Evolutionary conservation across 2,113 vertebrate species (phyloP), one percentile per base, ranked within the genome.

Genomic region (Thomomys bottae): DNA sequence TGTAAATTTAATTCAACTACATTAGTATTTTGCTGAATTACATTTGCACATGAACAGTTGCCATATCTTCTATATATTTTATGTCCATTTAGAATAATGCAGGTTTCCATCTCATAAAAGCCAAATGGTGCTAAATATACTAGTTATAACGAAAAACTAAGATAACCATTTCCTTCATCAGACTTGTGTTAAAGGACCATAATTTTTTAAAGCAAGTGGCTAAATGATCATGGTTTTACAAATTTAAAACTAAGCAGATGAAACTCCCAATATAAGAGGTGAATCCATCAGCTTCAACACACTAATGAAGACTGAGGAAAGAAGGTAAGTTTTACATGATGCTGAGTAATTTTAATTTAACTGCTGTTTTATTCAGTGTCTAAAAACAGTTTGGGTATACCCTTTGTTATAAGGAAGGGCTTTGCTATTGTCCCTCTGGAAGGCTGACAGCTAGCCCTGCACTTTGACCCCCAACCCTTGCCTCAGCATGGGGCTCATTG

Each of bases 401-500:
- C 79, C 94, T 97, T 97, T 96, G 95, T 97, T 95, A 79, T 85
- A 83, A 96, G 95, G 97, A 97, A 98, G 96, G 97, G 96, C 97
- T 97, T 96, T 96, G 88, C 96, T 96, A 97, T 97, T 97, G 96
- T 98, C 96, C 90, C 80, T 84, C 82, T 94, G 97, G 96, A 97
- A 98, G 95, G 96, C 96, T 97, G 97, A 98, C 98, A 99, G 98
- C 98, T 99, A 99, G 98, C 98, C 98, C 97, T 98, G 98, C 95
- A 92, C 98, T 98, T 91, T 97, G 97, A 98, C 98, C 96, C 96
- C 97, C 97, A 97, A 98, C 98, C 97, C 88, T 54, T 83, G 95
- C 96, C 97, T 96, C 96, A 98, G 98, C 96, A 94, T 97, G 97
- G 97, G 98, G 93, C 94, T 98, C 97, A 97, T 97, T 98, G 97